Evolutionary conservation across 2,888 invertebrate genomes (phyloP), one percentile per base, ranked within the genome.

Genomic region (Entomobrya proxima): DNA sequence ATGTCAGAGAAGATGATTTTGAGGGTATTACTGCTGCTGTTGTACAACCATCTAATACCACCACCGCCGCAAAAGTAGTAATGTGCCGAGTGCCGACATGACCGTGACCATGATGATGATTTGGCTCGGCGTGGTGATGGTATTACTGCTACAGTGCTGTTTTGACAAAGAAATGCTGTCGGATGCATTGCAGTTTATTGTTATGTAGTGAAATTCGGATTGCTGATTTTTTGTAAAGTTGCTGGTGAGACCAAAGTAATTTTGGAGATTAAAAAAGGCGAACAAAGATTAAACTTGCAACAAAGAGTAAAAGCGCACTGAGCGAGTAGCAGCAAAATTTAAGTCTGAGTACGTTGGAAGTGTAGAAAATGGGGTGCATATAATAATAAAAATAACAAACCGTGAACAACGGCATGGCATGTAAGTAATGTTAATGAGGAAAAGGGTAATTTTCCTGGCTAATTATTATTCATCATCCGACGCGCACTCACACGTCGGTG

Each of bases 401-500:
- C 30, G 58, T 58, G 58, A 58, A 61, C 61, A 61, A 30, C n/a
- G 32, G n/a, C 32, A 32, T 61, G 61, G 15, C 61, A 32, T 61
- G 61, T 61, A n/a, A 32, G 61, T 61, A 61, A 61, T 61, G 61
- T 13, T 61, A 61, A 61, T 61, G 32, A 61, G 61, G 61, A 61
- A 61, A 61, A 61, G 64, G 52, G 37, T 69, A 64, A 79, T 47
- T 67, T 79, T 52, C 52, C 13, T 37, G 79, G 69, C 35, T 79
- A 79, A 79, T 79, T 79, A 69, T 52, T 79, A 79, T 79, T 79
- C 79, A 79, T 52, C 78, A 61, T 32, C 44, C 35, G 35, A 11
- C 55, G 27, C 1, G 2, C 55, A 18, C 13, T 27, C 27, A 27
- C 27, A 55, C 24, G 9, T 2, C 7, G 11, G 18, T 52, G 21